phyloP scores from a whole-genome alignment of 2,113 vertebrate species.

The Trinectes maculatus region DNA sequence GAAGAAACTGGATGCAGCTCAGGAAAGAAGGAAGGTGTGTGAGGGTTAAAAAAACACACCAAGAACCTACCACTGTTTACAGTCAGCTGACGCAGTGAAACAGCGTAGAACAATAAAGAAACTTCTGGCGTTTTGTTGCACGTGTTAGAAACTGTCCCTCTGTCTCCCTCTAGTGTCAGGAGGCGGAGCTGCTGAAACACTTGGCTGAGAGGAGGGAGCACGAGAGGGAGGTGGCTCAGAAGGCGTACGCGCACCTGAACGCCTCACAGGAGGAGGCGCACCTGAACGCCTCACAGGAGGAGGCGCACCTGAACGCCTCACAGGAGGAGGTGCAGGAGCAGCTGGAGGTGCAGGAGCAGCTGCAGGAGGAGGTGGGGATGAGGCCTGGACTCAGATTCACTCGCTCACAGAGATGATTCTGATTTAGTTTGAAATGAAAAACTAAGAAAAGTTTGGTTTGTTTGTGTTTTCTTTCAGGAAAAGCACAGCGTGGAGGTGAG shows the following conservation, averaged over 20 bases:
- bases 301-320: slow-evolving; percentile 76
- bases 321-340: slow-evolving; percentile 91
- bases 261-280: slow-evolving; percentile 89
- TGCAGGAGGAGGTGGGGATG: slow-evolving; percentile 90
- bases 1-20: slow-evolving; percentile 91
- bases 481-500: slow-evolving; percentile 94
- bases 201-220: slow-evolving; percentile 92
- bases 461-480: slow-evolving; percentile 83
- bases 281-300: slow-evolving; percentile 87
- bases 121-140: no score
- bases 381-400: fast-evolving
- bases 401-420: neutral
- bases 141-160: neutral
- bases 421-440: neutral
- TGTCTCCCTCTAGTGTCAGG: slow-evolving; percentile 84
- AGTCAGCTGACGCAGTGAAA: no score
- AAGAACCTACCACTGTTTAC: no score
- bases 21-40: slow-evolving; percentile 91
- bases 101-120: no score
- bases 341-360: slow-evolving; percentile 88
- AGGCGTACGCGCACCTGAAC: slow-evolving; percentile 89
- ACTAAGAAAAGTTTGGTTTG: neutral
- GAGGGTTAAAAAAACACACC: neutral
- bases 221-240: slow-evolving; percentile 91
- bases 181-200: slow-evolving; percentile 94